Base-by-base conservation (phyloP, 2,797 vertebrate genomes). In the Odontamblyopus rebecca region DNA sequence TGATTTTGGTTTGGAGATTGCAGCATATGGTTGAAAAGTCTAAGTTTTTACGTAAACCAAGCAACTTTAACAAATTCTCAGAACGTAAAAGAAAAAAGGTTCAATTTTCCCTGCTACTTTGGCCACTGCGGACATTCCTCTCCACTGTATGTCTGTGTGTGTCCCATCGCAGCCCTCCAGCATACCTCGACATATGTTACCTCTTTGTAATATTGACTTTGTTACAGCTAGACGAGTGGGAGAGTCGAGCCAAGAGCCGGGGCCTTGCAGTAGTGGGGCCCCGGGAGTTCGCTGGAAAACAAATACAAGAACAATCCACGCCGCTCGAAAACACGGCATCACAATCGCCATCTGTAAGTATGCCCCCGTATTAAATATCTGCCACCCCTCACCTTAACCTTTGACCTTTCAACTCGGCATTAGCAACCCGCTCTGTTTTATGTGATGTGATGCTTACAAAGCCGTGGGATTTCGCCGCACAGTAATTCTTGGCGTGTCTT, bases 111-210 rank as follows among this genome's bases (percentile, higher is more conserved):
- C 71, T 71, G 18, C 13, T 60, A 73, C 54, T 72, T 76, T 79
- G 75, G 77, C 77, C 69, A 70, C 80, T 71, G 79, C 81, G 77
- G 75, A 75, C 53, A 74, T 82, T 86, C 70, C 81, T 86, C 74
- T 78, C 70, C 51, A 15, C 51, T 72, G 73, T 73, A 72, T 44
- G 78, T 73, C 72, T 70, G 80, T 78, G 81, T 67, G 75, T 80
- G 85, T 86, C 78, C 83, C 83, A 68, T 80, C 82, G 88, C 86
- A 88, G 86, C 84, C 88, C 91, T 74, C 82, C 82, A 90, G 85
- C 90, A 89, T 92, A 92, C 89, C 91, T 92, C 89, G 74, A 94
- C 92, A 94, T 93, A 89, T 94, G 92, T 93, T 94, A 93, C 91
- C 88, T 91, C 91, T 93, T 93, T 93, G 88, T 90, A 87, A 91